Percentiles rank a stretch among this genome's conserved stretches.
Evolutionary conservation across 2,888 invertebrate genomes (phyloP).

Genomic region (Zaprionus lineosus): DNA sequence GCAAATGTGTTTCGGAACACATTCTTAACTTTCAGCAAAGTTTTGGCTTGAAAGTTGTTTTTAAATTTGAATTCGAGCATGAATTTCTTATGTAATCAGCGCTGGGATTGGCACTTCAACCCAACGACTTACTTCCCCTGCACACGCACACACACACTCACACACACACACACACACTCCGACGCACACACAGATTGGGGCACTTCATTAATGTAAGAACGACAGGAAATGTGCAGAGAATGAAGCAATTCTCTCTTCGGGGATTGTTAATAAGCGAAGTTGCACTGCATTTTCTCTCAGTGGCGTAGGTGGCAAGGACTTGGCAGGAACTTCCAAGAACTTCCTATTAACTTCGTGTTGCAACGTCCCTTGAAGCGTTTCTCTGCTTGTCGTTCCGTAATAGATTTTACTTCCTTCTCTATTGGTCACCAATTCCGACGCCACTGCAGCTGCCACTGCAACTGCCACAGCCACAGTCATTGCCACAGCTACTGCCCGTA

Average conservation of each 20-base stretch:
- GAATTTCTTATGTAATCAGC: slow-evolving; percentile 77
- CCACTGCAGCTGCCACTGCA: too few species aligned
- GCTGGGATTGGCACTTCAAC: slow-evolving; percentile 32
- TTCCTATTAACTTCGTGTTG: too few species aligned
- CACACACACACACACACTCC: too few species aligned
- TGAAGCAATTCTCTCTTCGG: slow-evolving; percentile 44
- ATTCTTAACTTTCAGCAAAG: slow-evolving; percentile 23
- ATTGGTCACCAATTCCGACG: too few species aligned
- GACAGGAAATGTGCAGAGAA: slow-evolving; percentile 39
- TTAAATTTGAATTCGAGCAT: slow-evolving; percentile 74
- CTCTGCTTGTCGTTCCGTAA: too few species aligned
- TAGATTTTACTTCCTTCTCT: too few species aligned
- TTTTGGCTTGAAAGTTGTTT: slow-evolving; percentile 5
- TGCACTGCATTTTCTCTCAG: slow-evolving; percentile 31
- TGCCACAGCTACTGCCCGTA: background rate
- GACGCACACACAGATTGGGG: slow-evolving; percentile 34
- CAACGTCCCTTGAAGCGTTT: too few species aligned
- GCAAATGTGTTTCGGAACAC: slow-evolving; percentile 13
- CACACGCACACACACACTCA: too few species aligned
- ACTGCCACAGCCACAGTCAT: too few species aligned
- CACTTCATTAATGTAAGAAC: slow-evolving; percentile 71
- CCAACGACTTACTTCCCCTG: slow-evolving; percentile 37
- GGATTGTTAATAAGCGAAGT: slow-evolving; percentile 73
- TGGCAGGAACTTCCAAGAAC: too few species aligned
- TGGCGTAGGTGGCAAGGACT: too few species aligned